Evolutionary conservation across 1,140 invertebrate species (phyloP), one percentile per base, ranked within the genome.

Genomic region (Conus betulinus): DNA sequence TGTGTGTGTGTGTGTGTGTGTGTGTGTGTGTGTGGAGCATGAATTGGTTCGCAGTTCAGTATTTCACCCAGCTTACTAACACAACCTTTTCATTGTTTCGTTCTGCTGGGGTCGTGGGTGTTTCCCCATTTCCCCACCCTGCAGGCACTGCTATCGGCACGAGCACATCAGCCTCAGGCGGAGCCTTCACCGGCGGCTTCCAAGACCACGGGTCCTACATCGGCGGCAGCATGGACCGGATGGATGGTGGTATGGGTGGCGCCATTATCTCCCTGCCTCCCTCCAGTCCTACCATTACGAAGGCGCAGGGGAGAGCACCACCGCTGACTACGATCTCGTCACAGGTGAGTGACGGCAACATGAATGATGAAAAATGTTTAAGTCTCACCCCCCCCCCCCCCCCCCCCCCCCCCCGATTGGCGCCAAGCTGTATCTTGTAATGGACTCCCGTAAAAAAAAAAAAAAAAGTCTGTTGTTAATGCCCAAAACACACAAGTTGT

Each of bases 291-390:
- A 91, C 78, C 88, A 91, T 25, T 90, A 87, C 83, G 91, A 90
- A 76, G 88, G 90, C 27, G 78, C 84, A 74, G 39, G 89, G 85
- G 60, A 76, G 88, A 88, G 85, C 67, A 89, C 84, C 53, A 90
- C 89, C 27, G 90, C 92, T 27, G 92, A 93, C 87, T 93, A 93
- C 87, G 92, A 93, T 76, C 63, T 92, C 67, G 93, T 91, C 6
- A 78, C 89, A 81, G 92, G 92, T 85, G 60, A 7, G 53, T 84
- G 23, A 8, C 27, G 15, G 23, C 20, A 86, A 10, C 27, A 25
- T 1, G 39, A 39, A 39, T 39, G 39, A 39, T 39, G 83, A 20
- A 1, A 17, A 71, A 39, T 39, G 39, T 39, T 39, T 39, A 1
- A 39, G 39, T 39, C 39, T 39, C 39, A 39, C 39, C 3, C 39